Conservation (phyloP, 2,797 vertebrate genomes). For the Alosa sapidissima region DNA sequence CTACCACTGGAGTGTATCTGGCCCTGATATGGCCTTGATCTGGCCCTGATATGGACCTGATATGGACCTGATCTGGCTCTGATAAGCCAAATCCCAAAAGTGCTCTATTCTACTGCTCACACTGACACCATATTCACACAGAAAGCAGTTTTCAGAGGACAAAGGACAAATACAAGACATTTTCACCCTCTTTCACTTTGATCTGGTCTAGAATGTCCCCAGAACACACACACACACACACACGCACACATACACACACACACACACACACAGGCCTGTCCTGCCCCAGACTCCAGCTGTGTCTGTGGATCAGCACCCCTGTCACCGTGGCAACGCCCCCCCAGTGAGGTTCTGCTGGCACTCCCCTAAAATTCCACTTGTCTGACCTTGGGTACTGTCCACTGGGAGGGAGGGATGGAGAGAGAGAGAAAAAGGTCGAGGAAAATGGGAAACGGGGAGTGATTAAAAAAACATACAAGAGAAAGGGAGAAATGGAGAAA, state of each 20-base stretch:
- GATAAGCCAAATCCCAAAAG: too few species aligned
- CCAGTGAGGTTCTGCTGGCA: background rate
- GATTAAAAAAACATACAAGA: background rate
- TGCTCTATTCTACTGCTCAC: too few species aligned
- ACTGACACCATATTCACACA: background rate
- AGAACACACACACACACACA: background rate
- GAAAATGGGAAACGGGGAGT: background rate
- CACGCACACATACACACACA: background rate
- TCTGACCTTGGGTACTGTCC: background rate
- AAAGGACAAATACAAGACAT: background rate
- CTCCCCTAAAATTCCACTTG: background rate
- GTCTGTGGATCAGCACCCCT: constrained; percentile 14
- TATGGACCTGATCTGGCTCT: background rate
- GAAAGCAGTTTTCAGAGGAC: too few species aligned
- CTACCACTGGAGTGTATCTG: background rate
- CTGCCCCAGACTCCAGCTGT: constrained; percentile 4
- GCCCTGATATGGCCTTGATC: background rate
- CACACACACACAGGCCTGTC: background rate
- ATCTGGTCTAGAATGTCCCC: too few species aligned
- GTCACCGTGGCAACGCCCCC: background rate
- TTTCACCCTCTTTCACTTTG: background rate
- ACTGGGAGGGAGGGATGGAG: background rate
- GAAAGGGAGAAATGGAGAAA: background rate
- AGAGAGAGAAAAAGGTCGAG: background rate
- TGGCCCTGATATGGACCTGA: background rate